Evolutionary conservation across 1,140 invertebrate genomes (phyloP), one percentile per base, ranked within the genome.

Genomic region (Theocolax elegans): DNA sequence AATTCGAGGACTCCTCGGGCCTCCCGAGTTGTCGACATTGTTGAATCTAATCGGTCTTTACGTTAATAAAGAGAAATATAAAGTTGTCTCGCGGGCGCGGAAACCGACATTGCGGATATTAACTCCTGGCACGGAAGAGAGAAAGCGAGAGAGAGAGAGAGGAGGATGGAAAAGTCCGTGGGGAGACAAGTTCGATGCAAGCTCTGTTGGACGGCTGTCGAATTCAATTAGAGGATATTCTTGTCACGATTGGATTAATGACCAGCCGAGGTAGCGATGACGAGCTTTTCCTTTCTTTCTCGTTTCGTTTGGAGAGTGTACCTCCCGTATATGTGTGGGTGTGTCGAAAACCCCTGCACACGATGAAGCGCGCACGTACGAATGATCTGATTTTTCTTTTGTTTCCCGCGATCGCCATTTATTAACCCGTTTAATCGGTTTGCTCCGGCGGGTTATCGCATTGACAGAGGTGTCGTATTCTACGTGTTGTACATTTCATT

Each of bases 11-110:
- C n/a, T n/a, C n/a, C n/a, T n/a, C n/a, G n/a, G n/a, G n/a, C n/a
- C n/a, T n/a, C 60, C 19, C 31, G 31, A 64, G 25, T 12, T 17
- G n/a, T 19, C 19, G 23, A 31, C 23, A 54, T 54, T 53, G 62
- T 65, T 27, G 62, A 8, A 38, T 17, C 46, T 63, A 42, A 19
- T 59, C 19, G n/a, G n/a, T n/a, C n/a, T n/a, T n/a, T n/a, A n/a
- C n/a, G n/a, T n/a, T n/a, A n/a, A n/a, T n/a, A n/a, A n/a, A 77
- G 76, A 76, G 77, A 78, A 76, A 76, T 78, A 77, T 76, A 77
- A 74, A 75, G 71, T 67, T 59, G 31, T 53, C 15, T 42, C 21
- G 23, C 29, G 42, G 23, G 42, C 17, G 27, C 29, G 21, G 19
- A 25, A 13, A 40, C 53, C 3, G 42, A 17, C 46, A 9, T 21